A percentile compares a stretch with the other conserved stretches of the same genome.
These are phyloP conservation scores for Iphiclides podalirius DNA, from an alignment of 2,888 invertebrate genomes.

Conservation along the genomic window DNA sequence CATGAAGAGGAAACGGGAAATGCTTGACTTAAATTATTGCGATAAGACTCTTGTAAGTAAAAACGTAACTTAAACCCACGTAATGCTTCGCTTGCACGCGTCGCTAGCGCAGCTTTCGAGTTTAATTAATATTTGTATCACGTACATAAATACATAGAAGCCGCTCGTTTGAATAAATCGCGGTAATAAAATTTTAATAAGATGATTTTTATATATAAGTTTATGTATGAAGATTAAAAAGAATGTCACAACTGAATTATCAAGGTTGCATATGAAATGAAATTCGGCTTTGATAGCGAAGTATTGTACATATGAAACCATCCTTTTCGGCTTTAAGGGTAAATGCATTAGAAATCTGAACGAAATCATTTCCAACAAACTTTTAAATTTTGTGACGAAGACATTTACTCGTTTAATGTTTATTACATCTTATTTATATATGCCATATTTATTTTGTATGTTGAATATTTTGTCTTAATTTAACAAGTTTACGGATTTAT, in stretches of 20 bases:
- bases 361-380: too few species aligned
- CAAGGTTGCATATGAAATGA: neutral
- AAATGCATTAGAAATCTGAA: too few species aligned
- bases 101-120: constrained; percentile 5
- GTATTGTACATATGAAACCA: too few species aligned
- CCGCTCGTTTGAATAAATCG: constrained; percentile 13
- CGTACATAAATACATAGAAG: constrained; percentile 7
- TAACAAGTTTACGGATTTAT: too few species aligned
- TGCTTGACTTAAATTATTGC: constrained; percentile 6
- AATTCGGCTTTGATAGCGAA: too few species aligned
- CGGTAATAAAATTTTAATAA: constrained; percentile 14
- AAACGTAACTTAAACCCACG: neutral
- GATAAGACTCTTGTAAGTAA: constrained; percentile 9
- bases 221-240: constrained; percentile 9
- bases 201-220: constrained; percentile 3
- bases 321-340: too few species aligned
- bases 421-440: too few species aligned
- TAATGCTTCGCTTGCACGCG: constrained; percentile 9
- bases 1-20: constrained; percentile 8
- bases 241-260: constrained; percentile 2
- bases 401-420: too few species aligned
- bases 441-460: too few species aligned
- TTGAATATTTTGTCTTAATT: too few species aligned
- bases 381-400: too few species aligned
- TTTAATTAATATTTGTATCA: constrained; percentile 19